phyloP scores from a whole-genome alignment of 2,888 invertebrate genomes.

The Trichopoda pennipes region DNA sequence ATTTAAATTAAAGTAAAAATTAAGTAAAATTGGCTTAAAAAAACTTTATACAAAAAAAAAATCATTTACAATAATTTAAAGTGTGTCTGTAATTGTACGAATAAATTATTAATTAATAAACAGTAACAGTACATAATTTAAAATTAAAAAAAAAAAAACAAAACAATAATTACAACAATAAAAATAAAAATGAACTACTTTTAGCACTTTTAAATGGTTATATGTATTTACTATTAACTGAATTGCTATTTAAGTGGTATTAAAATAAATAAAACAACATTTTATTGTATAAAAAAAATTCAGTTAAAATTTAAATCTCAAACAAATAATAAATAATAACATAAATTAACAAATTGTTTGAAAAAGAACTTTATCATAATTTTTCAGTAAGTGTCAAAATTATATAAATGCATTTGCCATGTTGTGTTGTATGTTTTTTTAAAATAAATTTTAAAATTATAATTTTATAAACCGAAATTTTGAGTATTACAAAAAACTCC shows the following conservation, averaged over 20 bases:
- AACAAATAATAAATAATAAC: not conserved
- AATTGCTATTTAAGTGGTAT: slow-evolving; percentile 66
- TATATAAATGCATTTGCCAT: not conserved
- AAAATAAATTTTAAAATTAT: too few species aligned
- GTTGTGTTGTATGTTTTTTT: too few species aligned
- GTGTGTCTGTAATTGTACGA: slow-evolving; percentile 67
- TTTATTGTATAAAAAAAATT: slow-evolving; percentile 12
- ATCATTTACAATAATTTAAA: slow-evolving; percentile 50
- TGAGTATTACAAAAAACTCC: too few species aligned
- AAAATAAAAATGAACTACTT: slow-evolving; percentile 38
- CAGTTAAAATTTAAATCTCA: slow-evolving; percentile 51
- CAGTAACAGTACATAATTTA: not conserved
- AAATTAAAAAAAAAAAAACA: slow-evolving; percentile 8
- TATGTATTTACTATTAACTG: slow-evolving; percentile 55
- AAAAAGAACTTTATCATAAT: slow-evolving; percentile 10
- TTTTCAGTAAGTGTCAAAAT: slow-evolving; percentile 11
- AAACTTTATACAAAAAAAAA: slow-evolving; percentile 12
- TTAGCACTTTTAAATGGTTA: slow-evolving; percentile 63
- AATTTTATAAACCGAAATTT: too few species aligned
- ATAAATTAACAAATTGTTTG: too few species aligned
- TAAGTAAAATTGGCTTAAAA: slow-evolving; percentile 57
- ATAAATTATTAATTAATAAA: slow-evolving; percentile 13
- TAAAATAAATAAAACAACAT: slow-evolving; percentile 49
- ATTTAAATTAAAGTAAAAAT: slow-evolving; percentile 20
- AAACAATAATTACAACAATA: slow-evolving; percentile 22